These are phyloP conservation scores for Peromyscus nudipes DNA, from an alignment of 2,797 vertebrate genomes.

Conservation along the genomic window DNA sequence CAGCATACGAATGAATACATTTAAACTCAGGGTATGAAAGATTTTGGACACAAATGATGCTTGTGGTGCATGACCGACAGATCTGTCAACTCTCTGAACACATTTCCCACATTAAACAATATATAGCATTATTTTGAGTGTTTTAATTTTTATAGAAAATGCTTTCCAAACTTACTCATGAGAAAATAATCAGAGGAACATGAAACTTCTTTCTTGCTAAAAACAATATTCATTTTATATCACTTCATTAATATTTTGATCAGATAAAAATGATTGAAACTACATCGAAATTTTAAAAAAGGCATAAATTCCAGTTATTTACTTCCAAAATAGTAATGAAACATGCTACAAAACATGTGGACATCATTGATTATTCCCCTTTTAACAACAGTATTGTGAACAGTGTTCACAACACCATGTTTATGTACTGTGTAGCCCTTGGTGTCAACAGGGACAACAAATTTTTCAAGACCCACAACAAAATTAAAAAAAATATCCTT, in stretches of 20 bases:
- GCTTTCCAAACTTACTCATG: conserved; percentile 6
- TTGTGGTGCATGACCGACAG: not conserved
- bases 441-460: not conserved
- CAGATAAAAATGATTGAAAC: conserved; percentile 30
- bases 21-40: not conserved
- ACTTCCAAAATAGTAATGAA: conserved; percentile 34
- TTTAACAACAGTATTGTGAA: not conserved
- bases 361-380: not conserved
- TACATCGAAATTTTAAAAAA: not conserved
- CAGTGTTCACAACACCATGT: not conserved
- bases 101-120: not conserved
- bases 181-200: not conserved
- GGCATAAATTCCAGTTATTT: not conserved
- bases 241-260: conserved; percentile 24
- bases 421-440: not conserved
- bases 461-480: not conserved
- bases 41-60: not conserved
- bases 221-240: not conserved
- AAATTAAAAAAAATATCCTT: not conserved
- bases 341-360: not conserved
- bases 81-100: not conserved
- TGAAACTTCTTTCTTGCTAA: not conserved
- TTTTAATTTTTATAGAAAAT: not conserved
- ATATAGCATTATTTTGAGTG: not conserved
- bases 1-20: conserved; percentile 27